Percentiles rank a stretch among this genome's conserved stretches.
phyloP scores from a whole-genome alignment of 1,140 invertebrate species.

The Drosophila simulans region DNA sequence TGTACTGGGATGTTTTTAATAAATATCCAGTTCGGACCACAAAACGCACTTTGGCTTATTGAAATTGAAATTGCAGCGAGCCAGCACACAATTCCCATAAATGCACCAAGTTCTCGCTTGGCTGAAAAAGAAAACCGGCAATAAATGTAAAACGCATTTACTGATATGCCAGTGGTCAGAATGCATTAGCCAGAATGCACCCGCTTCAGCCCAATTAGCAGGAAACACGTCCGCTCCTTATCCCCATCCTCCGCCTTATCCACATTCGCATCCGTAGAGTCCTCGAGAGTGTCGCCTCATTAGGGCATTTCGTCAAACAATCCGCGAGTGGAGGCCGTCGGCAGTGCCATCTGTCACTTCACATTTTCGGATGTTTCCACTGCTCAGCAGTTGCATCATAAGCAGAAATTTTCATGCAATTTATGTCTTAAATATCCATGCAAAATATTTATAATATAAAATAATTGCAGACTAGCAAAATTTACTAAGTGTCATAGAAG shows the following conservation, averaged over 20 bases:
- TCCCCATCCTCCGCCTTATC: neutral
- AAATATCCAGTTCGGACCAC: constrained; percentile 63
- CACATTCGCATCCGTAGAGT: constrained; percentile 2
- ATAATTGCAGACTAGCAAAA: no score
- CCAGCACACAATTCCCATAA: constrained; percentile 46
- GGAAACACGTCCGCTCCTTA: constrained; percentile 15
- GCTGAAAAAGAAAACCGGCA: constrained; percentile 19
- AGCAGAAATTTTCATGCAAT: no score
- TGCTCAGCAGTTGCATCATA: neutral
- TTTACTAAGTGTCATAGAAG: no score
- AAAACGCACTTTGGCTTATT: constrained; percentile 77
- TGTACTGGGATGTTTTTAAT: constrained; percentile 56
- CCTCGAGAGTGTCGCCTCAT: constrained; percentile 39
- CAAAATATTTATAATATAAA: no score
- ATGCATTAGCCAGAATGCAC: constrained; percentile 35
- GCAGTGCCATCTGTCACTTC: constrained; percentile 25
- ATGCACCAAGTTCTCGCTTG: constrained; percentile 22
- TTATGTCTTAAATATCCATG: neutral
- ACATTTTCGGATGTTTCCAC: constrained; percentile 18
- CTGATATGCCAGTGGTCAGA: constrained; percentile 26
- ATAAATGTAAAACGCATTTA: constrained; percentile 22
- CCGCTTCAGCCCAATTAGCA: constrained; percentile 37
- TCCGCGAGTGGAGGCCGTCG: constrained; percentile 31
- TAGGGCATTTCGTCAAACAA: constrained; percentile 38
- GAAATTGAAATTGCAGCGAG: constrained; percentile 49